Evolutionary conservation across 23 tunicate genomes (phyloP).

Genomic region (Diplosoma virens): DNA sequence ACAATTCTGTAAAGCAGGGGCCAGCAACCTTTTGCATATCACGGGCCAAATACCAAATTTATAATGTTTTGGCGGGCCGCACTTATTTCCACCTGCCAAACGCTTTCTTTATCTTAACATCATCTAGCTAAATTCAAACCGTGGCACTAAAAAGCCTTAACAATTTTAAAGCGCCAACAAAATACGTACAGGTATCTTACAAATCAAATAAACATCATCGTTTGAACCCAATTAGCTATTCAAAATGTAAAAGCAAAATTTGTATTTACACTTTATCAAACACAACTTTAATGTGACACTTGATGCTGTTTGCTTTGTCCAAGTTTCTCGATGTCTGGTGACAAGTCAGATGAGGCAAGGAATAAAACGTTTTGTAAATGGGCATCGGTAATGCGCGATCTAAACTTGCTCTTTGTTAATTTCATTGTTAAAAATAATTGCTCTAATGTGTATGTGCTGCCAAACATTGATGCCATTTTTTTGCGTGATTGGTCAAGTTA

Average conservation of each 20-base stretch:
- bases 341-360: conserved; percentile 7
- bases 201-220: too few species aligned
- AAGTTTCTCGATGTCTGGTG: conserved; percentile 12
- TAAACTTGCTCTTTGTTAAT: conserved; percentile 20
- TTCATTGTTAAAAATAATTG: conserved; percentile 23
- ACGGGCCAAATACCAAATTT: too few species aligned
- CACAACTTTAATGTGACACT: conserved; percentile 18
- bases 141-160: too few species aligned
- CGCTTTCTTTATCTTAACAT: too few species aligned
- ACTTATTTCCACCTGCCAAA: too few species aligned
- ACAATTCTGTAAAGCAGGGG: too few species aligned
- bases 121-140: too few species aligned
- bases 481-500: conserved; percentile 6
- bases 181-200: too few species aligned
- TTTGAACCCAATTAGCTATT: too few species aligned
- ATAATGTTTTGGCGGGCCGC: too few species aligned
- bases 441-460: conserved; percentile 9
- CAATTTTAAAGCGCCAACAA: too few species aligned
- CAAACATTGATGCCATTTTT: conserved; percentile 35
- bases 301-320: conserved; percentile 4
- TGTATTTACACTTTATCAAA: neutral
- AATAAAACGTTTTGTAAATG: neutral
- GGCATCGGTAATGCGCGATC: conserved; percentile 5
- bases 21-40: too few species aligned
- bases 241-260: neutral